phyloP scores from a whole-genome alignment of 2,797 vertebrate genomes.

The Labroides dimidiatus region DNA sequence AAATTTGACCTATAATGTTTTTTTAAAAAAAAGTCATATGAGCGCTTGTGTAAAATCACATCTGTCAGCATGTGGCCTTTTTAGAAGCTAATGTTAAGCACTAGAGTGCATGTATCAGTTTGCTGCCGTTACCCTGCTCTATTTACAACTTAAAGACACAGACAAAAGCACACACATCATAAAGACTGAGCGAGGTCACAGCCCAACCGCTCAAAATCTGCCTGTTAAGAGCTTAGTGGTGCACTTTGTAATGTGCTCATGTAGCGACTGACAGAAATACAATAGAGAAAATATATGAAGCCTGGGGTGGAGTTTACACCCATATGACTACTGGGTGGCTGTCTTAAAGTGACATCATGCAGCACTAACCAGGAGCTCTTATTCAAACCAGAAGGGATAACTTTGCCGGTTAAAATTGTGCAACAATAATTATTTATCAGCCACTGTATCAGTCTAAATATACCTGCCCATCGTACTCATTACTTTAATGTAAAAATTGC shows the following conservation, averaged over 20 bases:
- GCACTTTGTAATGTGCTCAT: slow-evolving; percentile 47
- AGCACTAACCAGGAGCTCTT: slow-evolving; percentile 35
- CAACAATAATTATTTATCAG: no score
- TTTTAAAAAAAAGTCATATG: slow-evolving; percentile 7
- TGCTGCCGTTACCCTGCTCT: neutral
- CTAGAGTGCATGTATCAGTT: neutral
- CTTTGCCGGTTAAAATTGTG: neutral
- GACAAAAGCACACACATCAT: slow-evolving; percentile 11
- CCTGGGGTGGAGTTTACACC: slow-evolving; percentile 57
- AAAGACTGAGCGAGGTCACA: slow-evolving; percentile 34
- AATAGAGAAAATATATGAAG: slow-evolving; percentile 68
- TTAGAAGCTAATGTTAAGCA: slow-evolving; percentile 15
- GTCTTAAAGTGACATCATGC: slow-evolving; percentile 69
- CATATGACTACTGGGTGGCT: slow-evolving; percentile 63
- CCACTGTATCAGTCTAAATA: no score
- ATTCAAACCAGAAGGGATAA: slow-evolving; percentile 54
- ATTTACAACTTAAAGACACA: slow-evolving; percentile 13
- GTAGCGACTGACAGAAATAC: slow-evolving; percentile 59
- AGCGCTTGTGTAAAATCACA: slow-evolving; percentile 26
- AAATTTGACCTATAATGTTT: slow-evolving; percentile 35
- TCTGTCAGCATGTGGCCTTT: slow-evolving; percentile 19
- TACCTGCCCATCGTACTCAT: no score
- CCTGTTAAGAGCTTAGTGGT: slow-evolving; percentile 40
- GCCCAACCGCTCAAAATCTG: slow-evolving; percentile 29
- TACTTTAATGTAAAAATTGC: no score